Evolutionary conservation across 1,140 invertebrate genomes (phyloP).

Genomic region (Drosophila sechellia): DNA sequence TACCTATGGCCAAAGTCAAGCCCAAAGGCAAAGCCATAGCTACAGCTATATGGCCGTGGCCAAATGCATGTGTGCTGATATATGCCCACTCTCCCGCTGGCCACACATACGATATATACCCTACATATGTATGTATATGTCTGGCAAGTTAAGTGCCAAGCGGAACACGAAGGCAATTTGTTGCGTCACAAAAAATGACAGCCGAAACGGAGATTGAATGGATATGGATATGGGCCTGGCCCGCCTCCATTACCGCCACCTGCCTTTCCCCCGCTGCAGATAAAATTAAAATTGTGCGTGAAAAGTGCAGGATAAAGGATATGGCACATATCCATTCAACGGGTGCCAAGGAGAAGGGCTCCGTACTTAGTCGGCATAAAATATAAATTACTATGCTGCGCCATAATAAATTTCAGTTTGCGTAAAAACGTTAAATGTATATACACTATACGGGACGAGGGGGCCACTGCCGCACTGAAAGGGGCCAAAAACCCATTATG

Average conservation of each 20-base stretch:
- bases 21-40: slow-evolving; percentile 27
- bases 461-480: slow-evolving; percentile 6
- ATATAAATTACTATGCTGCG: slow-evolving; percentile 81
- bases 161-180: slow-evolving; percentile 68
- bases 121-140: slow-evolving; percentile 7
- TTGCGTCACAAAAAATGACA: slow-evolving; percentile 52
- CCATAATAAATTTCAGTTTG: slow-evolving; percentile 82
- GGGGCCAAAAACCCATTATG: slow-evolving; percentile 75
- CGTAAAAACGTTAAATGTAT: slow-evolving; percentile 82
- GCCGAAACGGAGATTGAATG: slow-evolving; percentile 31
- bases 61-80: slow-evolving; percentile 31
- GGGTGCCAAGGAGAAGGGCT: slow-evolving; percentile 13
- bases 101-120: background rate
- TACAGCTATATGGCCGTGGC: slow-evolving; percentile 1
- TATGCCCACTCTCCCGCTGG: slow-evolving; percentile 1
- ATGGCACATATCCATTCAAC: slow-evolving; percentile 33
- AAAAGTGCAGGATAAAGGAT: slow-evolving; percentile 46
- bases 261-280: slow-evolving; percentile 15
- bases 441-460: slow-evolving; percentile 44
- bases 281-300: slow-evolving; percentile 73
- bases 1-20: slow-evolving; percentile 43
- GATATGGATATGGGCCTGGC: slow-evolving; percentile 12
- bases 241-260: background rate
- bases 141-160: slow-evolving; percentile 67
- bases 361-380: slow-evolving; percentile 80